phyloP scores from a whole-genome alignment of 1,140 invertebrate genomes.

The Monomorium pharaonis region DNA sequence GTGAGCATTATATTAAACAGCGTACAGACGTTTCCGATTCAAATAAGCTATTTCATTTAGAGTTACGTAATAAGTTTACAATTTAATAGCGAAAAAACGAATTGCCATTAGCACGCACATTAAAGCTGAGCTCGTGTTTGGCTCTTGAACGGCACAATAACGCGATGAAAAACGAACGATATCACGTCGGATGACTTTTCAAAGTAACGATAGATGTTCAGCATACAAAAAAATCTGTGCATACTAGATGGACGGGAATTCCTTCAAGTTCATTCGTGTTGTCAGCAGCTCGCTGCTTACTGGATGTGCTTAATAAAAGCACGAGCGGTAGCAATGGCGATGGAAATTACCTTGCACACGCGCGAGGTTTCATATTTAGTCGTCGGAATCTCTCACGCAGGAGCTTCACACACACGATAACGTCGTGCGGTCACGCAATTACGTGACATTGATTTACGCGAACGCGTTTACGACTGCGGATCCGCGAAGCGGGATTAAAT shows the following conservation, averaged over 20 bases:
- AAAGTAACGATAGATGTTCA: neutral
- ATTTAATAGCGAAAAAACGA: neutral
- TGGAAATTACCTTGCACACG: slow-evolving; percentile 66
- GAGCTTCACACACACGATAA: slow-evolving; percentile 50
- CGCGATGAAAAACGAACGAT: slow-evolving; percentile 28
- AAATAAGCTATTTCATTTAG: neutral
- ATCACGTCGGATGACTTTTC: slow-evolving; percentile 13
- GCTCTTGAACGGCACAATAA: neutral
- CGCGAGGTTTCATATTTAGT: slow-evolving; percentile 69
- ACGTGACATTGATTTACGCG: slow-evolving; percentile 61
- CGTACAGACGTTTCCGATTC: neutral
- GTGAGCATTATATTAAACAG: neutral
- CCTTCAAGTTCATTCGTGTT: slow-evolving; percentile 13
- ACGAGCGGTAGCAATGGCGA: slow-evolving; percentile 59
- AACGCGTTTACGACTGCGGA: slow-evolving; percentile 21
- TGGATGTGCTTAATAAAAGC: slow-evolving; percentile 48
- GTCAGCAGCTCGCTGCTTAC: slow-evolving; percentile 5
- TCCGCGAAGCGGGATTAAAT: slow-evolving; percentile 47
- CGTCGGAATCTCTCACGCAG: neutral
- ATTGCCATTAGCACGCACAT: slow-evolving; percentile 10
- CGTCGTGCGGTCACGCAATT: slow-evolving; percentile 61
- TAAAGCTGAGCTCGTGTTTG: slow-evolving; percentile 1
- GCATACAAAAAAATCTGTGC: neutral
- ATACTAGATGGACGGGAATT: slow-evolving; percentile 14
- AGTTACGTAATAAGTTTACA: neutral